These are phyloP conservation scores for Hycleus cichorii DNA, from an alignment of 1,140 invertebrate genomes.

Conservation along the genomic window DNA sequence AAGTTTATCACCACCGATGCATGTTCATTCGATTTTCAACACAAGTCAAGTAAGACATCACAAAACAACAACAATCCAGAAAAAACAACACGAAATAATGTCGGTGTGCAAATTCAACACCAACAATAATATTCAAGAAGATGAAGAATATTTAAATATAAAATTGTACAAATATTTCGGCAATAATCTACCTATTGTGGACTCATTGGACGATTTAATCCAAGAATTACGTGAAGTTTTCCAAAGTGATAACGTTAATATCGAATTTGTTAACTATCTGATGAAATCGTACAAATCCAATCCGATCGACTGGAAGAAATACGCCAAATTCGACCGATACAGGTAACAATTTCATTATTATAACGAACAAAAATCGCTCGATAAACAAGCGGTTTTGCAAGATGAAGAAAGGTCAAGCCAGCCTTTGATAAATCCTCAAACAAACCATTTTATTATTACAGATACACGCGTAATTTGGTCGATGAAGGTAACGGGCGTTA, in stretches of 20 bases:
- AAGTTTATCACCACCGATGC: slow-evolving; percentile 1
- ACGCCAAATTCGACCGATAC: slow-evolving; percentile 88
- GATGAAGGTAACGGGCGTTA: slow-evolving; percentile 95
- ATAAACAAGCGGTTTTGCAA: too few species aligned
- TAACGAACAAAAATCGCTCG: too few species aligned
- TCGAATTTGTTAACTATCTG: slow-evolving; percentile 78
- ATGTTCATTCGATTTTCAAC: too few species aligned
- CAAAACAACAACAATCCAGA: slow-evolving; percentile 2
- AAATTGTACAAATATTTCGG: slow-evolving; percentile 30
- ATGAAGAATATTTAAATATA: slow-evolving; percentile 22
- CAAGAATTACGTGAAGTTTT: slow-evolving; percentile 68
- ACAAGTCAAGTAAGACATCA: not conserved
- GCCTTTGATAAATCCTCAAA: not conserved
- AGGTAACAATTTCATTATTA: slow-evolving; percentile 52
- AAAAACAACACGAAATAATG: slow-evolving; percentile 13
- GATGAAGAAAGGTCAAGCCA: too few species aligned
- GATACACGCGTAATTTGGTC: slow-evolving; percentile 90
- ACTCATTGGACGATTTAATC: slow-evolving; percentile 65
- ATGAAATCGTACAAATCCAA: slow-evolving; percentile 85
- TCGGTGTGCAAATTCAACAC: slow-evolving; percentile 21
- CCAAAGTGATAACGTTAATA: slow-evolving; percentile 68
- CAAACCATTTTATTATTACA: slow-evolving; percentile 37
- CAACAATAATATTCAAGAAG: slow-evolving; percentile 7
- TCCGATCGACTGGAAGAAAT: slow-evolving; percentile 86
- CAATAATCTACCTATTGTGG: slow-evolving; percentile 31